A percentile compares a stretch with the other conserved stretches of the same genome.
Conservation (phyloP, 2,113 vertebrate genomes). For the Anoura caudifer region DNA sequence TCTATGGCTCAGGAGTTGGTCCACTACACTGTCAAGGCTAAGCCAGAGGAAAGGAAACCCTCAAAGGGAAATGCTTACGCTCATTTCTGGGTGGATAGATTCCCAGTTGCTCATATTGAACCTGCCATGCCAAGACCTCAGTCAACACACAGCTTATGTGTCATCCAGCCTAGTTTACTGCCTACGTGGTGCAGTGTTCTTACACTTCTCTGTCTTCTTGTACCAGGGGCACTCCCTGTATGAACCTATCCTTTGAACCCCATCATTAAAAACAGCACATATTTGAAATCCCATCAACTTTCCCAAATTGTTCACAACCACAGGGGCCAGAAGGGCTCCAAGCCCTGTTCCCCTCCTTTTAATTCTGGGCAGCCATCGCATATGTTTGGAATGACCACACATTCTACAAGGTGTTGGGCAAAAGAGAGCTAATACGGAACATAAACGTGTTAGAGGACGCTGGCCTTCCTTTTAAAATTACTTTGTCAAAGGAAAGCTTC, state of each 20-base stretch:
- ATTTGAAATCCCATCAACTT: constrained; percentile 21
- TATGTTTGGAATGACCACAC: constrained; percentile 22
- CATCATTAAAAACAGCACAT: neutral
- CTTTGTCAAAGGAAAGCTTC: neutral
- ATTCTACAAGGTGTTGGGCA: neutral
- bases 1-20: neutral
- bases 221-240: neutral
- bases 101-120: neutral
- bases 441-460: neutral
- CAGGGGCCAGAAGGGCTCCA: neutral
- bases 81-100: neutral
- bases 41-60: neutral
- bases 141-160: neutral
- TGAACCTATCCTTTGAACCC: neutral
- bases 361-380: neutral
- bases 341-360: neutral
- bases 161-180: neutral
- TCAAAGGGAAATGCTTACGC: neutral
- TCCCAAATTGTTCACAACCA: neutral
- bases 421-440: constrained; percentile 20
- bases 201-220: constrained; percentile 17
- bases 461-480: constrained; percentile 27
- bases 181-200: neutral
- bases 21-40: neutral
- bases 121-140: neutral